Evolutionary conservation across 2,888 invertebrate genomes (phyloP), one percentile per base, ranked within the genome.

Genomic region (Lamellibrachia satsuma): DNA sequence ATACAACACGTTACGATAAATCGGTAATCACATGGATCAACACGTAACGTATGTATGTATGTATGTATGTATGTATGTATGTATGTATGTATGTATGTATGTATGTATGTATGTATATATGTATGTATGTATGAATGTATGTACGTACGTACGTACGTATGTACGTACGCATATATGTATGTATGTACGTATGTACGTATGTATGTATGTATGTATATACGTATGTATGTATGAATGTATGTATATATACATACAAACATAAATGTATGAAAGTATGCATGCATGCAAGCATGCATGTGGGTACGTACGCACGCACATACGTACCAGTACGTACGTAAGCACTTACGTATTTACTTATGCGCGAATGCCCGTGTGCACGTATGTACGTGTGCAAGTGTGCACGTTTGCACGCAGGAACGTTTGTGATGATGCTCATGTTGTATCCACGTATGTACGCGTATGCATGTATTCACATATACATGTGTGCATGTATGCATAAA

Each of bases 91-190:
- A 57, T 7, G 57, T 57, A 57, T 57, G 57, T 57, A 57, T 7
- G 7, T 57, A 57, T 57, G 57, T 57, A 57, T 57, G 57, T 57
- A 57, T 7, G 57, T 57, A 57, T 57, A 8, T 57, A 57, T 75
- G 75, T 75, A 91, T 39, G 91, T 51, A 91, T 91, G 91, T 91
- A 91, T 91, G 91, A 3, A 91, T 91, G 91, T 11, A 91, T 3
- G 91, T 39, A 91, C 2, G 91, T 91, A 91, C 15, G 91, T 39
- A 91, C 6, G 91, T 27, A 91, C 27, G 91, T 39, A 91, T 91
- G 91, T 27, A 90, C 27, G 90, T 90, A 27, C 27, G 91, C 27
- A 90, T 90, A 39, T 90, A 90, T 90, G 91, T 90, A 90, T 90
- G 91, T 27, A 90, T 90, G 91, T 27, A 90, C 27, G 91, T 52